Evolutionary conservation across 2,888 invertebrate genomes (phyloP).

Genomic region (Panopea generosa): DNA sequence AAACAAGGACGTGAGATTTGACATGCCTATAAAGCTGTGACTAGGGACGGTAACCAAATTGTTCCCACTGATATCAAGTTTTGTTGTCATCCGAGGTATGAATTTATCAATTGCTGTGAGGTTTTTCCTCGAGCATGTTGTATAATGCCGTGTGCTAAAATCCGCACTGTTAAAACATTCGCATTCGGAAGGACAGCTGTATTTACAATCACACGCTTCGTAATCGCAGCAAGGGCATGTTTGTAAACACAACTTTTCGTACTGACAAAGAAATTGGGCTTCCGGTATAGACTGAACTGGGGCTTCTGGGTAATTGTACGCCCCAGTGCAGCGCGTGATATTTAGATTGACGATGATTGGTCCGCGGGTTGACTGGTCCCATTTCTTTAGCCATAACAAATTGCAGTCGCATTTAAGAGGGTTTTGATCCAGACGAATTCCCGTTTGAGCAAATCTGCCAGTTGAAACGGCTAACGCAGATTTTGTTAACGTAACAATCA

Average conservation of each 20-base stretch:
- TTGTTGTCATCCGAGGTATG: slow-evolving; percentile 66
- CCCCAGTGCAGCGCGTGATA: slow-evolving; percentile 57
- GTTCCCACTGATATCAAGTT: slow-evolving; percentile 70
- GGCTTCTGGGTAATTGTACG: slow-evolving; percentile 44
- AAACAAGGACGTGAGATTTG: slow-evolving; percentile 48
- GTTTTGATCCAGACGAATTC: slow-evolving; percentile 69
- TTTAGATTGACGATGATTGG: slow-evolving; percentile 62
- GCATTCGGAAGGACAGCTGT: slow-evolving; percentile 69
- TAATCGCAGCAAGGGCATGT: slow-evolving; percentile 73
- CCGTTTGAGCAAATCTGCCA: slow-evolving; percentile 50
- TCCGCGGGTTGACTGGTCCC: slow-evolving; percentile 56
- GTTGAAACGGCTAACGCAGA: slow-evolving; percentile 52
- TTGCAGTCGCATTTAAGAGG: slow-evolving; percentile 74
- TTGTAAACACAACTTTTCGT: slow-evolving; percentile 65
- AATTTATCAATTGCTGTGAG: slow-evolving; percentile 55
- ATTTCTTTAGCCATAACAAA: slow-evolving; percentile 69
- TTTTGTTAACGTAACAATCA: slow-evolving; percentile 51
- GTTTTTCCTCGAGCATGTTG: slow-evolving; percentile 61
- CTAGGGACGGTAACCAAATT: slow-evolving; percentile 49
- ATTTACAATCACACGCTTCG: slow-evolving; percentile 71
- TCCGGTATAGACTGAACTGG: slow-evolving; percentile 36
- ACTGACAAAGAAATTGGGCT: slow-evolving; percentile 71
- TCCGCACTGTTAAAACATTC: slow-evolving; percentile 64
- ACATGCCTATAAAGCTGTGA: slow-evolving; percentile 57
- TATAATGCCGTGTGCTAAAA: slow-evolving; percentile 41